Evolutionary conservation across 2,888 invertebrate genomes (phyloP).

Genomic region (Cephalotes varians): DNA sequence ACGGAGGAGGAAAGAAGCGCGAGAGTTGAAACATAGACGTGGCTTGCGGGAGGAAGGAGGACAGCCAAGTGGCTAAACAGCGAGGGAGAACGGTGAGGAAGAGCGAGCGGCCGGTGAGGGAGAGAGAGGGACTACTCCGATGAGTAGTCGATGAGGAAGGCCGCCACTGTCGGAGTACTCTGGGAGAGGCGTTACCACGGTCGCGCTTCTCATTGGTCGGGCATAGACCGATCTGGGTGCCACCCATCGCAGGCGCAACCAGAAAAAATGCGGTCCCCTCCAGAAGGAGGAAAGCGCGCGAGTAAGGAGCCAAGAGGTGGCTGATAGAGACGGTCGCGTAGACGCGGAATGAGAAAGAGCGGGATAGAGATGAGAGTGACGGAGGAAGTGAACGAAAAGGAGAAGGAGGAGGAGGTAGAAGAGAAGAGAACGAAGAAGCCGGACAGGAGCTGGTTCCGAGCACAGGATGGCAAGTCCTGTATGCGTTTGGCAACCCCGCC

Average conservation of each 20-base stretch:
- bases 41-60: constrained; percentile 16
- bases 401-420: constrained; percentile 14
- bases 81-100: constrained; percentile 30
- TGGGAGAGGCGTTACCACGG: constrained; percentile 76
- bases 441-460: constrained; percentile 61
- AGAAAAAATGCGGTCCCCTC: constrained; percentile 70
- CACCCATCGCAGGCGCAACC: constrained; percentile 82
- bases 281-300: constrained; percentile 69
- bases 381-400: constrained; percentile 6
- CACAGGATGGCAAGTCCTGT: constrained; percentile 57
- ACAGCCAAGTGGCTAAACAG: constrained; percentile 14
- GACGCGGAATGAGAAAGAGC: background rate
- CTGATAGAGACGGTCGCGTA: constrained; percentile 60
- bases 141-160: constrained; percentile 73
- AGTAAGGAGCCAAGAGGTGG: constrained; percentile 65
- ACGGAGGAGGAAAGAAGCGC: constrained; percentile 41
- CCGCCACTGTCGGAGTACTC: constrained; percentile 73
- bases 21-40: constrained; percentile 29
- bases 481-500: constrained; percentile 71
- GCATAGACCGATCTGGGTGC: constrained; percentile 73
- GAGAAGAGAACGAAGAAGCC: constrained; percentile 61
- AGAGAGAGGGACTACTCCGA: constrained; percentile 60
- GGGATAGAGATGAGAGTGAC: constrained; percentile 37
- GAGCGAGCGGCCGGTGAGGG: constrained; percentile 24
- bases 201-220: constrained; percentile 77